Evolutionary conservation across 2,113 vertebrate species (phyloP).

Genomic region (Tretioscincus oriximinensis): DNA sequence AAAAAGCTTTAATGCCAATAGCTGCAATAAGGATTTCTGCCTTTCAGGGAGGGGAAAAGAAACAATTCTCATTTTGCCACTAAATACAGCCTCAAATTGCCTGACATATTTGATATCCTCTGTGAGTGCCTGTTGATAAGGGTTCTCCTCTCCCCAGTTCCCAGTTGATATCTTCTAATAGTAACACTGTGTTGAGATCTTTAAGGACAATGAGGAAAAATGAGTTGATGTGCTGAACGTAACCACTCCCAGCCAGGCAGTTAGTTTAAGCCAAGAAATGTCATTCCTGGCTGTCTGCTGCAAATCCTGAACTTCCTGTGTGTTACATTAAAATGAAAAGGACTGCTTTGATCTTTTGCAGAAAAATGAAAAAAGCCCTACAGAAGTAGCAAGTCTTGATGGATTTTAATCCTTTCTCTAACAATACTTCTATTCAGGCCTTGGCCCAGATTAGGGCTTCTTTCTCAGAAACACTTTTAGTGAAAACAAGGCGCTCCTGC

Average conservation of each 20-base stretch:
- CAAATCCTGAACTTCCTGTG: constrained; percentile 31
- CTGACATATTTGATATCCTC: not conserved
- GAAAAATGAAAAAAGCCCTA: constrained; percentile 17
- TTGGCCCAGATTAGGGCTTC: constrained; percentile 11
- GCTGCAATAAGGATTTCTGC: not conserved
- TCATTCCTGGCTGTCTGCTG: constrained; percentile 27
- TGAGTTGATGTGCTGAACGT: constrained; percentile 11
- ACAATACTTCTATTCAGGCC: constrained; percentile 28
- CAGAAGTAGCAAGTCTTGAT: not conserved
- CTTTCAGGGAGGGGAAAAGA: not conserved
- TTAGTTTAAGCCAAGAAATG: constrained; percentile 5
- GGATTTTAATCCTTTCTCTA: constrained; percentile 22
- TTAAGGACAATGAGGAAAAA: not conserved
- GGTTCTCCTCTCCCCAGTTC: not conserved
- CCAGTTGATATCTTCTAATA: not conserved
- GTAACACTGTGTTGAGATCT: not conserved
- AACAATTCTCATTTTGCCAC: not conserved
- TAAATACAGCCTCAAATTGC: not conserved
- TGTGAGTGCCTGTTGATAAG: not conserved
- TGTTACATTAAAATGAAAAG: constrained; percentile 17
- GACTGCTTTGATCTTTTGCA: constrained; percentile 30
- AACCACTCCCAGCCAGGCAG: not conserved
- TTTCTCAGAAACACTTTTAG: constrained; percentile 30
- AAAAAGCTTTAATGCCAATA: not conserved
- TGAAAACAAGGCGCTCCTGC: constrained; percentile 13